phyloP scores from a whole-genome alignment of 2,888 invertebrate genomes.

The Alsophila aescularia region DNA sequence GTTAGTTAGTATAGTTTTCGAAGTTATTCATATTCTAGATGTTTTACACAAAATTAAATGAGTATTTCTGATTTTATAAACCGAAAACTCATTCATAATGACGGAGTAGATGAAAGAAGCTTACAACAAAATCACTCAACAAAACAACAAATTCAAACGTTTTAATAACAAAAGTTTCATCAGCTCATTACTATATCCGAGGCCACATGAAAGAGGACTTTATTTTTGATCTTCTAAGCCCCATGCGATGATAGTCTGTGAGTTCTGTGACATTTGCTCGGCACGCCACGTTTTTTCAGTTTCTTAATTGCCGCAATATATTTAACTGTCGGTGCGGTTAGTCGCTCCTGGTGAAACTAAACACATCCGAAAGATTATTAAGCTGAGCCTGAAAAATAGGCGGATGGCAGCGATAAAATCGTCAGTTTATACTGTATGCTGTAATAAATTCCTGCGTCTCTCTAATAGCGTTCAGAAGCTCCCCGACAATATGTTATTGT shows the following conservation, averaged over 20 bases:
- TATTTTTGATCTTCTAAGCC: conserved; percentile 65
- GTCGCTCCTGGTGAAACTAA: conserved; percentile 29
- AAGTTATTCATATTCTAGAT: conserved; percentile 3
- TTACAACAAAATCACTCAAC: conserved; percentile 23
- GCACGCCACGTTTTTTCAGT: conserved; percentile 61
- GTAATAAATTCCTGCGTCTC: conserved; percentile 61
- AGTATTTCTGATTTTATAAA: conserved; percentile 6
- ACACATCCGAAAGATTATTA: conserved; percentile 37
- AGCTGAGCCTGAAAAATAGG: conserved; percentile 49
- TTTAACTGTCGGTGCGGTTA: conserved; percentile 40
- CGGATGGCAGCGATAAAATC: conserved; percentile 44
- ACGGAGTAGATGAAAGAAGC: conserved; percentile 19
- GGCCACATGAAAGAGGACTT: conserved; percentile 42
- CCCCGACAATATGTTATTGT: conserved; percentile 69
- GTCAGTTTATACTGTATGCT: conserved; percentile 43
- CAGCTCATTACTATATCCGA: conserved; percentile 53
- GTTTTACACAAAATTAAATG: conserved; percentile 4
- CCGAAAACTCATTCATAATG: conserved; percentile 1
- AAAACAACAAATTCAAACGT: conserved; percentile 24
- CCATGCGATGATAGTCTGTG: conserved; percentile 70
- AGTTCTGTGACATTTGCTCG: conserved; percentile 63
- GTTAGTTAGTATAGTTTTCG: not conserved
- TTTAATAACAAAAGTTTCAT: conserved; percentile 30
- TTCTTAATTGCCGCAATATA: conserved; percentile 72
- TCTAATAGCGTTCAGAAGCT: conserved; percentile 60